A percentile compares a stretch with the other conserved stretches of the same genome.
Conservation (phyloP, 2,113 vertebrate genomes). For the Speoplatyrhinus poulsoni region DNA sequence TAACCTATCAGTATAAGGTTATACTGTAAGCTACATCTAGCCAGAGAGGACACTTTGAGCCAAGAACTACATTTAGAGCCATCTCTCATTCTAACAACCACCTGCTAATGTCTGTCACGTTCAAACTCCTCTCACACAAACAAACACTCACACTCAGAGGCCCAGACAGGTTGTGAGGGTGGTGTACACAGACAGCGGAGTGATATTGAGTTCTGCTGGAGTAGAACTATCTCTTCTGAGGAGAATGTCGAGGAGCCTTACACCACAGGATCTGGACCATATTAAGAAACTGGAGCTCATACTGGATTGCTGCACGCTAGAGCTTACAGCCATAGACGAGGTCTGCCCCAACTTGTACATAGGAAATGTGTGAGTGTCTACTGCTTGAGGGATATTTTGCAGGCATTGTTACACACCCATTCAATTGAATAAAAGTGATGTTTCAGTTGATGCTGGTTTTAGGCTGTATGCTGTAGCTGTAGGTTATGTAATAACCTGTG, state of each 20-base stretch:
- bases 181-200: slow-evolving; percentile 16
- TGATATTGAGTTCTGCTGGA: slow-evolving; percentile 25
- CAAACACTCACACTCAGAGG: neutral
- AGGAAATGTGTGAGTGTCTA: slow-evolving; percentile 79
- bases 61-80: slow-evolving; percentile 62
- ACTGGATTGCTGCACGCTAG: slow-evolving; percentile 78
- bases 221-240: slow-evolving; percentile 7
- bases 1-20: too few species aligned
- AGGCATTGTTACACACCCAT: too few species aligned
- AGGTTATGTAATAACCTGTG: neutral
- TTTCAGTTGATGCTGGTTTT: neutral
- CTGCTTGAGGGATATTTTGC: neutral
- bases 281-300: slow-evolving; percentile 64
- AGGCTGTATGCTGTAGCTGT: too few species aligned
- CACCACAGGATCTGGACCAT: slow-evolving; percentile 52
- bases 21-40: neutral
- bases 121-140: slow-evolving; percentile 3
- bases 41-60: slow-evolving; percentile 29
- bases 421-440: too few species aligned
- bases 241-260: slow-evolving; percentile 62
- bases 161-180: slow-evolving; percentile 11
- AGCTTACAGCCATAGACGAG: slow-evolving; percentile 77
- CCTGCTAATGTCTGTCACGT: slow-evolving; percentile 60
- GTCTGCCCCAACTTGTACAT: slow-evolving; percentile 80
- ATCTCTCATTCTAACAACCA: slow-evolving; percentile 41